A percentile compares a stretch with the other conserved stretches of the same genome.
Conservation (phyloP, 92 coral and sea anemone species). For the Micromussa lordhowensis region DNA sequence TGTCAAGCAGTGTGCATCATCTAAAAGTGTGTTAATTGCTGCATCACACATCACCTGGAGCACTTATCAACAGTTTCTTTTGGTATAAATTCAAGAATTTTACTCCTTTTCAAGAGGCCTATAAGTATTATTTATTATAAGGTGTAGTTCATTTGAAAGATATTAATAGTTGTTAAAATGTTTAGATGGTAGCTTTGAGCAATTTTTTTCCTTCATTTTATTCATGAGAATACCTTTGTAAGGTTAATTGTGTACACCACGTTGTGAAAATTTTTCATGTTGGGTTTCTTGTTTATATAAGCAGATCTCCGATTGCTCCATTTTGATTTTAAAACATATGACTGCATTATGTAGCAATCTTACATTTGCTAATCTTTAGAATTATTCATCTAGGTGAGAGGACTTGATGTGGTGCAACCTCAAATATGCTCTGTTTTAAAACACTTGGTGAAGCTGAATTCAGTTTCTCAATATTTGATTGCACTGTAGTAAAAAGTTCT, state of each 20-base stretch:
- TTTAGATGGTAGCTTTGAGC: not conserved
- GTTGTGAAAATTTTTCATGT: not conserved
- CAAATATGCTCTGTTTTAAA: not conserved
- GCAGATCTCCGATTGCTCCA: not conserved
- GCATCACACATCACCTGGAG: too few relatives aligned
- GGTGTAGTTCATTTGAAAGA: not conserved
- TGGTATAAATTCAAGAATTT: too few relatives aligned
- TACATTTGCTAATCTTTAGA: not conserved
- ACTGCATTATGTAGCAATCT: too few relatives aligned
- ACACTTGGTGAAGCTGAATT: not conserved
- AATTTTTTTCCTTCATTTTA: not conserved
- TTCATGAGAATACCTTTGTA: constrained; percentile 28
- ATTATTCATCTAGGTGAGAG: not conserved
- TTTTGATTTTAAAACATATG: not conserved
- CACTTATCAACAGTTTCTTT: too few relatives aligned
- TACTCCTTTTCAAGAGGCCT: not conserved
- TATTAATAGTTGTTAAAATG: not conserved
- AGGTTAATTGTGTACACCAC: constrained; percentile 16
- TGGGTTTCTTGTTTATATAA: not conserved
- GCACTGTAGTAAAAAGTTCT: not conserved
- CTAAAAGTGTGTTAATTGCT: too few relatives aligned
- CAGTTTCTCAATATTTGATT: not conserved
- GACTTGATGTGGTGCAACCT: not conserved
- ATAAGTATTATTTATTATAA: not conserved
- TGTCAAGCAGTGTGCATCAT: too few relatives aligned